Evolutionary conservation across 2,113 vertebrate species (phyloP).

Genomic region (Hyla sarda): DNA sequence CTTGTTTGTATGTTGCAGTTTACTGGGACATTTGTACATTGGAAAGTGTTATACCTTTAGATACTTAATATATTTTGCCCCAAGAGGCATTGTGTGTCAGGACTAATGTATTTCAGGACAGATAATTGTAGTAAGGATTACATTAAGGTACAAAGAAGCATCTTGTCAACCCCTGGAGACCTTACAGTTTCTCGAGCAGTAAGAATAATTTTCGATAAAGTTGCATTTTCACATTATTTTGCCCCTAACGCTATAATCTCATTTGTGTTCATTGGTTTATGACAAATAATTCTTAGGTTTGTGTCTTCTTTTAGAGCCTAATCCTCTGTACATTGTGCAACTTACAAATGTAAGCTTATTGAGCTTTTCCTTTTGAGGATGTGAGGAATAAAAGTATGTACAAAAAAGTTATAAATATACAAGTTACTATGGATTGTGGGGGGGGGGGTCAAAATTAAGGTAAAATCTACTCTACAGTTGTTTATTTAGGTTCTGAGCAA

Average conservation of each 20-base stretch:
- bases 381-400: background rate
- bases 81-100: constrained; percentile 25
- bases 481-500: too few species aligned
- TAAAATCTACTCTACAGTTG: too few species aligned
- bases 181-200: constrained; percentile 5
- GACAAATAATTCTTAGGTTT: constrained; percentile 11
- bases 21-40: constrained; percentile 12
- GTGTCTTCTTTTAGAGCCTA: background rate
- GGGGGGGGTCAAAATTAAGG: too few species aligned
- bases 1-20: background rate
- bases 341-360: background rate
- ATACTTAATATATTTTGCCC: background rate
- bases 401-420: too few species aligned
- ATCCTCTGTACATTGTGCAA: background rate
- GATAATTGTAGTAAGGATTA: constrained; percentile 26
- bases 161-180: constrained; percentile 12
- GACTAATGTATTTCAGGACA: constrained; percentile 33
- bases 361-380: background rate
- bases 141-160: constrained; percentile 30
- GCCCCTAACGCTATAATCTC: constrained; percentile 45
- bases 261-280: constrained; percentile 17
- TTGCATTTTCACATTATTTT: constrained; percentile 12
- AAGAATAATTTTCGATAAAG: constrained; percentile 39
- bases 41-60: background rate
- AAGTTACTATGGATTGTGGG: background rate